These are phyloP conservation scores for Drosophila punjabiensis DNA, from an alignment of 1,140 invertebrate genomes.

Conservation along the genomic window DNA sequence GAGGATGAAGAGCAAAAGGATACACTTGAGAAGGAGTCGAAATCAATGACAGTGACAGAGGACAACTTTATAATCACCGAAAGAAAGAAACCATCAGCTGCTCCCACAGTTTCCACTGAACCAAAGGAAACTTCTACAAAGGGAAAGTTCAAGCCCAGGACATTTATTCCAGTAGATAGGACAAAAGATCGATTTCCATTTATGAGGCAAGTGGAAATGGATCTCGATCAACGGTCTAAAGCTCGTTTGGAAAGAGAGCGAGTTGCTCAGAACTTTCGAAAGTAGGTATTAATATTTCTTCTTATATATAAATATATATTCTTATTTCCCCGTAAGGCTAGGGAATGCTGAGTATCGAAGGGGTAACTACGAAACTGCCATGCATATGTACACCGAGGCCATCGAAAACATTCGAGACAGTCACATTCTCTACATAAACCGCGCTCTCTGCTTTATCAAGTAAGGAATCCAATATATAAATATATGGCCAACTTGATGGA, in stretches of 20 bases:
- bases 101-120: background rate
- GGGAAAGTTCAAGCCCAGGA: constrained; percentile 84
- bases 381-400: constrained; percentile 90
- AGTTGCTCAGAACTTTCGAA: constrained; percentile 80
- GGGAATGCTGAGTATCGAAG: constrained; percentile 89
- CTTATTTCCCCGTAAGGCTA: constrained; percentile 55
- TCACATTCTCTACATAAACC: constrained; percentile 90
- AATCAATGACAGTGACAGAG: constrained; percentile 39
- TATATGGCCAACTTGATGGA: background rate
- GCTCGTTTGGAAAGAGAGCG: constrained; percentile 88
- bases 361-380: constrained; percentile 89
- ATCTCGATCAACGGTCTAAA: constrained; percentile 88
- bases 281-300: constrained; percentile 33
- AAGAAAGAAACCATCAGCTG: constrained; percentile 87
- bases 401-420: constrained; percentile 91
- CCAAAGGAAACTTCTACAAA: background rate
- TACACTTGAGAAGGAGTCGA: background rate
- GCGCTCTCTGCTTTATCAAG: constrained; percentile 88
- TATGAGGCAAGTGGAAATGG: constrained; percentile 90
- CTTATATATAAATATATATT: background rate
- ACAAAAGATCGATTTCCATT: constrained; percentile 88
- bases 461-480: constrained; percentile 23
- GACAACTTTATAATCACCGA: constrained; percentile 86
- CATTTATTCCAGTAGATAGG: constrained; percentile 8
- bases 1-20: constrained; percentile 2